Percentiles rank a stretch among this genome's conserved stretches.
Evolutionary conservation across 1,140 invertebrate species (phyloP).

Genomic region (Mylabris phalerata): DNA sequence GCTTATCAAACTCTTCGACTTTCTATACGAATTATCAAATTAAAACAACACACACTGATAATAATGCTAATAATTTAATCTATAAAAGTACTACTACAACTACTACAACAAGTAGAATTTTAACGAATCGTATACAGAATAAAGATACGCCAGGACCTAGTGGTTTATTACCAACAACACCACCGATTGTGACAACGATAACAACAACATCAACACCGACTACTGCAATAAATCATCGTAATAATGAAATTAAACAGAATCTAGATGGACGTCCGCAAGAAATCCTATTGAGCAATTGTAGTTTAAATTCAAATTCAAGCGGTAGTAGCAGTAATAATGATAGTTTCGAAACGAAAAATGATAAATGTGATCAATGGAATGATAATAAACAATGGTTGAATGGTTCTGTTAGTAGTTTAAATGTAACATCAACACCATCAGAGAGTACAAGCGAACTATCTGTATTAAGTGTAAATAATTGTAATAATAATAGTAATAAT

Average conservation of each 20-base stretch:
- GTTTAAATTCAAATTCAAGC: conserved; percentile 40
- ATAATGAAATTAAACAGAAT: conserved; percentile 3
- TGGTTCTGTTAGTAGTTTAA: conserved; percentile 34
- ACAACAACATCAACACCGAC: neutral
- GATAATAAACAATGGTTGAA: conserved; percentile 38
- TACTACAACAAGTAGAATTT: neutral
- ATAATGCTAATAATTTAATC: conserved; percentile 43
- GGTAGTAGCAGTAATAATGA: conserved; percentile 36
- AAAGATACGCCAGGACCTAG: conserved; percentile 28
- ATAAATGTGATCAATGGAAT: conserved; percentile 30
- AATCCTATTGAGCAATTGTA: conserved; percentile 39
- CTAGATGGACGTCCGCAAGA: conserved; percentile 30
- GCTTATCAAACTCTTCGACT: conserved; percentile 26
- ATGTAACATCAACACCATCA: conserved; percentile 36
- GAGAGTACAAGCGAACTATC: conserved; percentile 36
- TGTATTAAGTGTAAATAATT: conserved; percentile 32
- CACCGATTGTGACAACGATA: neutral
- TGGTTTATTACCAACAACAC: conserved; percentile 19
- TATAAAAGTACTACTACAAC: conserved; percentile 7
- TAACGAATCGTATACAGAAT: neutral
- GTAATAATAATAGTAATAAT: neutral
- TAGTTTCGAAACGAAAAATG: conserved; percentile 30
- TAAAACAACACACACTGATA: conserved; percentile 27
- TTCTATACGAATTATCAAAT: conserved; percentile 1
- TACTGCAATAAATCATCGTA: neutral